These are phyloP conservation scores for Mormyrops boulengeri DNA, from an alignment of 2,797 vertebrate genomes.

Conservation along the genomic window DNA sequence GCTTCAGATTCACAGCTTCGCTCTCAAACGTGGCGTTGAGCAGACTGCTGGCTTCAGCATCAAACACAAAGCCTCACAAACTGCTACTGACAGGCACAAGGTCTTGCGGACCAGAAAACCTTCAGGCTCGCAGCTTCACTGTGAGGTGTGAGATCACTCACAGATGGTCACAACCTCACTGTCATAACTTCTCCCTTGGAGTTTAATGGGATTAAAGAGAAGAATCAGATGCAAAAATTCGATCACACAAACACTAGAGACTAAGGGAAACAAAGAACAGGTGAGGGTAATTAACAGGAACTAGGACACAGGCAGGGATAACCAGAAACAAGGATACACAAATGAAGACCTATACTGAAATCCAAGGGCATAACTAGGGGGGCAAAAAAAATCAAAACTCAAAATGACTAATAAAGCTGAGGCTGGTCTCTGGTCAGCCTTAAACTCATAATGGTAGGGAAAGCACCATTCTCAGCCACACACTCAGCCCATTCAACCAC, in stretches of 20 bases:
- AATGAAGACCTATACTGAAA: not conserved
- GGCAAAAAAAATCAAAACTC: not conserved
- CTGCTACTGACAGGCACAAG: not conserved
- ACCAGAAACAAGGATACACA: not conserved
- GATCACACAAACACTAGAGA: not conserved
- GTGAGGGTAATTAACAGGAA: not conserved
- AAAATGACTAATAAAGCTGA: not conserved
- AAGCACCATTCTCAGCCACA: not conserved
- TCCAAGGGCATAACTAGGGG: not conserved
- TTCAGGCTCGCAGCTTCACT: not conserved
- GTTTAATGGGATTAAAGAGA: not conserved
- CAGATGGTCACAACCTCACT: not conserved
- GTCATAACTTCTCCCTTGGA: slow-evolving; percentile 18
- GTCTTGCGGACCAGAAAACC: not conserved
- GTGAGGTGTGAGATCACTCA: not conserved
- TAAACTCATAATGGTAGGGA: not conserved
- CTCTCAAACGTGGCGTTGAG: not conserved
- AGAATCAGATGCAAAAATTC: not conserved
- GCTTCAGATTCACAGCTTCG: not conserved
- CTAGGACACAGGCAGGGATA: not conserved
- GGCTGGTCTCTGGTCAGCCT: not conserved
- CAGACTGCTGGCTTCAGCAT: not conserved
- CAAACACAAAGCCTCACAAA: not conserved
- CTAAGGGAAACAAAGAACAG: not conserved
- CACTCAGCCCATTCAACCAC: not conserved